Evolutionary conservation across 2,888 invertebrate genomes (phyloP), one percentile per base, ranked within the genome.

Genomic region (Ferdinandea cuprea): DNA sequence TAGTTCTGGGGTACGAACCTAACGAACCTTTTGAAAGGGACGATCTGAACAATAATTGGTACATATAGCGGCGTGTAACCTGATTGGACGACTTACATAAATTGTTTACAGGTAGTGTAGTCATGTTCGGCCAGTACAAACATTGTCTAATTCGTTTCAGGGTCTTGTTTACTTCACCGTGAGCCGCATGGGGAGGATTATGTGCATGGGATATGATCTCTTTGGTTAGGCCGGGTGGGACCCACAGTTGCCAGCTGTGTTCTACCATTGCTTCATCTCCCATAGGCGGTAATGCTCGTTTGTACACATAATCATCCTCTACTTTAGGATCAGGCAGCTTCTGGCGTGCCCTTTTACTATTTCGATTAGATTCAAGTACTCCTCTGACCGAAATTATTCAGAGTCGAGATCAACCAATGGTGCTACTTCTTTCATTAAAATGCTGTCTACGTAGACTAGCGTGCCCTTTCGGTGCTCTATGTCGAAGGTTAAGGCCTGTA

Each of bases 391-490:
- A n/a, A 72, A 72, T 9, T 63, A 19, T 35, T n/a, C 13, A 0
- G 72, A 52, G 0, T 25, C 1, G 1, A 52, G 40, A 37, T 72
- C 52, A 6, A 72, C 42, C 4, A 40, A 0, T 11, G 42, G 42
- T 0, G 42, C 15, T 8, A 61, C 4, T 3, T 58, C 0, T 9
- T 37, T 13, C 4, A 52, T 15, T 3, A 1, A 40, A 0, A 50
- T 8, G 1, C 52, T 40, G 0, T 74, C 48, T 3, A 46, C 13
- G 42, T 42, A 54, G 1, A 56, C 7, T 42, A 42, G 15, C 0
- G 78, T 79, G 0, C 87, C 87, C 54, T 85, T 87, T 9, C 88
- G 72, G 63, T 88, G 87, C 5, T 77, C 73, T 1, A 81, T 74
- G 1, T 37, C 13, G 59, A 61, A 25, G 85, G 3, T 44, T 0